phyloP scores from a whole-genome alignment of 2,113 vertebrate genomes.

The Grammomys surdaster region DNA sequence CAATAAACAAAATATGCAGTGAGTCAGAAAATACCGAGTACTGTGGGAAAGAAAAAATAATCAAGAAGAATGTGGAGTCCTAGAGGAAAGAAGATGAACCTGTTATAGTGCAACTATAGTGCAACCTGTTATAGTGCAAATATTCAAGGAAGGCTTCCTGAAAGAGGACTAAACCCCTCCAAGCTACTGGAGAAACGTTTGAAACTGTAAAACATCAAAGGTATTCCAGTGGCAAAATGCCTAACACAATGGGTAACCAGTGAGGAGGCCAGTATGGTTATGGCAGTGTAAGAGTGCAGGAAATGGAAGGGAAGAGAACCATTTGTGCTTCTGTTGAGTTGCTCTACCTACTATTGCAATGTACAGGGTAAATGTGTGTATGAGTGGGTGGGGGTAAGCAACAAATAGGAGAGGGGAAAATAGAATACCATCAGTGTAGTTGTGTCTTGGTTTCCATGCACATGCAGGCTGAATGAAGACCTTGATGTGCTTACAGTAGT shows the following conservation, averaged over 20 bases:
- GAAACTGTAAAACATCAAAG: not conserved
- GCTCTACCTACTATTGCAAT: not conserved
- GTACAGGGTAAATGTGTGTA: not conserved
- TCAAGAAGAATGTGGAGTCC: not conserved
- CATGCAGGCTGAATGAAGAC: not conserved
- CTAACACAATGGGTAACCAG: not conserved
- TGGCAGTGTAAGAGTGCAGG: not conserved
- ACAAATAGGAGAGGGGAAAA: not conserved
- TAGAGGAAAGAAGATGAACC: not conserved
- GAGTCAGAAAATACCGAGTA: not conserved
- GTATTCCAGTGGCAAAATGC: not conserved
- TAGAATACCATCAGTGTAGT: not conserved
- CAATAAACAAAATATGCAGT: not conserved
- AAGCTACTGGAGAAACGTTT: not conserved
- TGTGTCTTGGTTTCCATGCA: not conserved
- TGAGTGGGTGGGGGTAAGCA: not conserved
- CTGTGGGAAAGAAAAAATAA: not conserved
- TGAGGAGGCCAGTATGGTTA: not conserved
- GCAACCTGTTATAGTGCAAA: not conserved
- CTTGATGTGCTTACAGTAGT: not conserved
- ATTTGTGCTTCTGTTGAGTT: not conserved
- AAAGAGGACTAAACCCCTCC: not conserved
- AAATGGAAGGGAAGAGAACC: not conserved
- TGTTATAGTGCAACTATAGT: not conserved
- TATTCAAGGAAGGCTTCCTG: not conserved